These are phyloP conservation scores for Drosophila jambulina DNA, from an alignment of 1,140 invertebrate genomes.

Conservation along the genomic window DNA sequence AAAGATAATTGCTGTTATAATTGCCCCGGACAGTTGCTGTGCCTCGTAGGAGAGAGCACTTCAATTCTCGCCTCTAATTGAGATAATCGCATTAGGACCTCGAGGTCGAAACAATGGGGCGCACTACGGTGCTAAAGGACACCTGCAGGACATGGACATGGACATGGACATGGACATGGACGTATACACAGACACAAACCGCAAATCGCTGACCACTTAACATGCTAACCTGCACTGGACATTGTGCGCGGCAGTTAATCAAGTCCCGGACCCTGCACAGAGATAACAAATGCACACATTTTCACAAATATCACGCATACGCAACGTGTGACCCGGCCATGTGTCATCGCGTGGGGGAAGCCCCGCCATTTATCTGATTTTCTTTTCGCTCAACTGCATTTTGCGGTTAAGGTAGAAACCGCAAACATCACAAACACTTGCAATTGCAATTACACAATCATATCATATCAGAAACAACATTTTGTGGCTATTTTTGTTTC, in stretches of 20 bases:
- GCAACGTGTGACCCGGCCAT: conserved; percentile 55
- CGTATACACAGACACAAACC: conserved; percentile 8
- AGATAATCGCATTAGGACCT: conserved; percentile 65
- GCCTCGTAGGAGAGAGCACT: conserved; percentile 7
- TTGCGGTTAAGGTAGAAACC: conserved; percentile 7
- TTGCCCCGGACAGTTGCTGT: conserved; percentile 47
- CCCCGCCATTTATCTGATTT: conserved; percentile 2
- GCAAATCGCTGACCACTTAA: conserved; percentile 70
- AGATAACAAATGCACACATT: conserved; percentile 57
- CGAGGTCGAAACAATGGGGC: conserved; percentile 13
- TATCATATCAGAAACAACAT: conserved; percentile 13
- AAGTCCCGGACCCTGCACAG: conserved; percentile 48
- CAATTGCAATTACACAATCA: conserved; percentile 20
- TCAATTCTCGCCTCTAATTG: conserved; percentile 62
- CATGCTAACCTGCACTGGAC: conserved; percentile 45
- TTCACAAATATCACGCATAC: conserved; percentile 64
- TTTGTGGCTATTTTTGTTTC: conserved; percentile 27
- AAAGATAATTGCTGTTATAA: conserved; percentile 78
- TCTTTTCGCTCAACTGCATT: conserved; percentile 13
- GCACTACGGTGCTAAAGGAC: conserved; percentile 7
- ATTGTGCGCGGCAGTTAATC: conserved; percentile 34
- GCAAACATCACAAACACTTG: conserved; percentile 18
- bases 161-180: conserved; percentile 6
- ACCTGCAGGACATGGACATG: conserved; percentile 41
- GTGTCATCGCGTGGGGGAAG: conserved; percentile 24